Base-by-base conservation (phyloP, 2,888 invertebrate species). In the Lucinisca nassula region DNA sequence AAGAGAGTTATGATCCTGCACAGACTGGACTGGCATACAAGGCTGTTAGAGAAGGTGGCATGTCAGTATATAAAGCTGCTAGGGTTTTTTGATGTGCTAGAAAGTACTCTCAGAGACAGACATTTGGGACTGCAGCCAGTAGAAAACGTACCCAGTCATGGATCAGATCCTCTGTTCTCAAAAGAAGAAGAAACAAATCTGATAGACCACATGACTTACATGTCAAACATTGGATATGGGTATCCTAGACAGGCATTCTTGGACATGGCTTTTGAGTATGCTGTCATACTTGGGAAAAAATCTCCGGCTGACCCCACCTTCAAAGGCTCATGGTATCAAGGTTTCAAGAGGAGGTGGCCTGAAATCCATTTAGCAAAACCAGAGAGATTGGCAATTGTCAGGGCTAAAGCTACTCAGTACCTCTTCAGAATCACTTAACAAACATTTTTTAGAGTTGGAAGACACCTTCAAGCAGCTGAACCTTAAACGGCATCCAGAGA, bases 41-140 rank as follows among this genome's bases (percentile, higher is more conserved):
- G 24, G 84, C 76, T 24, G 82, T 86, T 0, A 70, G 51, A 55
- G 83, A 73, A 14, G 73, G 80, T 14, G 79, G 81, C 12, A 77
- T 82, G 73, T 76, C 87, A n/a, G 85, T 85, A 6, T 85, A 80
- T 72, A 81, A 72, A 32, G 87, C 85, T 35, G 73, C 85, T 17
- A 79, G 49, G 55, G 55, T 82, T 30, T 88, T 37, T 78, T 73
- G 79, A 24, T 76, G 88, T 2, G 85, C 82, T 72, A 85, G 88
- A 58, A 84, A 85, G 40, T 88, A 85, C 30, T n/a, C n/a, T n/a
- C n/a, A n/a, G n/a, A n/a, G 86, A 88, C 51, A 82, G 88, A 70
- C 75, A 81, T 12, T 49, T 84, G 17, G 90, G 90, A 4, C n/a
- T 80, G 0, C 79, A 85, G 24, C 85, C 90, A 24, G 78, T 67